Percentiles rank a stretch among this genome's conserved stretches.
phyloP scores from a whole-genome alignment of 2,888 invertebrate species.

The Rhagium mordax region DNA sequence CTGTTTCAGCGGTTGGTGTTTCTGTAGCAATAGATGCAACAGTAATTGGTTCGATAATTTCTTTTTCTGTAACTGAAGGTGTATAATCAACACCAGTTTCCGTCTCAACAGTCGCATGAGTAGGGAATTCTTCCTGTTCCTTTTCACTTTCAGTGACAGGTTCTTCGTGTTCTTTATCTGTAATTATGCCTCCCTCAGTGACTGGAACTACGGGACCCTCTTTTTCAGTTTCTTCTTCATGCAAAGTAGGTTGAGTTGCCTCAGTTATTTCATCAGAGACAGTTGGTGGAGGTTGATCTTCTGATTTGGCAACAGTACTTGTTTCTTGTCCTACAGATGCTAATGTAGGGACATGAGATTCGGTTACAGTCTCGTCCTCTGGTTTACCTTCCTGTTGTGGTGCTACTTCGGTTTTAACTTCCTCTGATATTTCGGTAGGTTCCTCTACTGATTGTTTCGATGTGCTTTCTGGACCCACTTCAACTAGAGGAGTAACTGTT shows the following conservation, averaged over 20 bases:
- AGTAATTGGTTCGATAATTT: slow-evolving; percentile 30
- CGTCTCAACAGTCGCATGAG: slow-evolving; percentile 25
- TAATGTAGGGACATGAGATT: slow-evolving; percentile 24
- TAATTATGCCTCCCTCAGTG: background rate
- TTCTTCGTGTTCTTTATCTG: slow-evolving; percentile 24
- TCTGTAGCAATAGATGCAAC: background rate
- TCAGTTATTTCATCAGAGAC: slow-evolving; percentile 35
- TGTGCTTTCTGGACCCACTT: background rate
- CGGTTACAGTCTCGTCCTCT: slow-evolving; percentile 38
- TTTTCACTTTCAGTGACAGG: slow-evolving; percentile 17
- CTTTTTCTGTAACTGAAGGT: slow-evolving; percentile 33
- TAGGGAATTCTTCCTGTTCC: background rate
- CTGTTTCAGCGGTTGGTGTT: slow-evolving; percentile 4
- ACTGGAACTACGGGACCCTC: background rate
- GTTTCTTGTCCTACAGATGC: slow-evolving; percentile 24
- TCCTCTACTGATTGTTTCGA: background rate
- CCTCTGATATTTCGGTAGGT: background rate
- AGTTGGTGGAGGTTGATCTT: background rate
- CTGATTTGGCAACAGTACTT: background rate
- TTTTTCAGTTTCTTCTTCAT: slow-evolving; percentile 23
- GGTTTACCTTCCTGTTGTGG: slow-evolving; percentile 19
- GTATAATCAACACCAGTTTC: slow-evolving; percentile 36
- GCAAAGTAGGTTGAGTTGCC: slow-evolving; percentile 35
- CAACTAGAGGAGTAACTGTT: background rate
- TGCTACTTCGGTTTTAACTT: background rate